Conservation (phyloP, 2,888 invertebrate genomes). For the Matsumyia berberina region DNA sequence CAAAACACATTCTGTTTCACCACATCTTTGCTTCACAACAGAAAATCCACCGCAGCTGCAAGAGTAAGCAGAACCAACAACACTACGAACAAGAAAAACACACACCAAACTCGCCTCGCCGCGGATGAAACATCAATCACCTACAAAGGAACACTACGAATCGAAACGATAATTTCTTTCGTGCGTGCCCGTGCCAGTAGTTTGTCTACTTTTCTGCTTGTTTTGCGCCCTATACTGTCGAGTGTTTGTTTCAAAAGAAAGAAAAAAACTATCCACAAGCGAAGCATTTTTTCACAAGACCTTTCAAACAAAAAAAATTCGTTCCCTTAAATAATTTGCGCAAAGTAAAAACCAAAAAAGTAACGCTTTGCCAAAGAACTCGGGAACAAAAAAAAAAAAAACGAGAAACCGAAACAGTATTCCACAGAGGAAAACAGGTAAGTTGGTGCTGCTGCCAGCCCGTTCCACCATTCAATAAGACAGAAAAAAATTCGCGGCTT, state of each 20-base stretch:
- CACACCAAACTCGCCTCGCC: constrained; percentile 32
- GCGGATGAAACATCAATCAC: constrained; percentile 62
- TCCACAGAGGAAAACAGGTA: constrained; percentile 68
- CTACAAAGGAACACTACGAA: constrained; percentile 58
- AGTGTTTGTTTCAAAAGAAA: constrained; percentile 54
- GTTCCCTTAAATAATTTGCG: not conserved
- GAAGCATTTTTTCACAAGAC: constrained; percentile 1
- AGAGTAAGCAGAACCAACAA: not conserved
- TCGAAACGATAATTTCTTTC: constrained; percentile 70
- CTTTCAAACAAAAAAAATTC: constrained; percentile 6
- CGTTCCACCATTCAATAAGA: constrained; percentile 62
- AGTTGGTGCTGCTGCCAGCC: constrained; percentile 61
- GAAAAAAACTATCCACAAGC: constrained; percentile 18
- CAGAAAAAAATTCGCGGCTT: constrained; percentile 73
- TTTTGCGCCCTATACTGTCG: constrained; percentile 65
- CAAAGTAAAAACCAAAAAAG: constrained; percentile 26
- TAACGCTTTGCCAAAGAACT: constrained; percentile 33
- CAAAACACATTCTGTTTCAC: constrained; percentile 4
- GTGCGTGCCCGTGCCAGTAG: constrained; percentile 74
- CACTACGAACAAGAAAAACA: constrained; percentile 22
- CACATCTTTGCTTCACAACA: too few species aligned
- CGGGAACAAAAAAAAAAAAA: constrained; percentile 12
- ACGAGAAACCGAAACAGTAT: constrained; percentile 66
- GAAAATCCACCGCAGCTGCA: constrained; percentile 34
- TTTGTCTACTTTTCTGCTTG: constrained; percentile 73